Evolutionary conservation across 2,113 vertebrate genomes (phyloP), one percentile per base, ranked within the genome.

Genomic region (Elephas maximus): DNA sequence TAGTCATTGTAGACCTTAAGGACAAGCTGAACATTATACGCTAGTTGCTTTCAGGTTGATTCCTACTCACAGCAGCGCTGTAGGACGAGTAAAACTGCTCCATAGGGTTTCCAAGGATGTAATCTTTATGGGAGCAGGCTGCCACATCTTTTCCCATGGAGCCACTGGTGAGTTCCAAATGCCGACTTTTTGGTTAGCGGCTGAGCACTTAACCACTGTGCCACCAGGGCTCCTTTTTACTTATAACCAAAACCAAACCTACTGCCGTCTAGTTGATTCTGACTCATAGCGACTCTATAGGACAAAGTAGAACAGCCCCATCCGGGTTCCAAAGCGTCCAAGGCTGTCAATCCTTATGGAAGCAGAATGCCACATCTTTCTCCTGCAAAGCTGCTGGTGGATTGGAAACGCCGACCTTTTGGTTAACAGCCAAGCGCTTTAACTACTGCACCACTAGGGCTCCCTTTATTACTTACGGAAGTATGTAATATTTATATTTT

Each of bases 401-500:
- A 8, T 33, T 69, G 3, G 15, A 69, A 69, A 28, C 12, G 23
- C 53, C 53, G 15, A 17, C 12, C 53, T 57, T 57, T 57, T 57
- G 53, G 53, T 57, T 57, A 57, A 57, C 53, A 17, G 53, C 15
- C 53, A 57, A 17, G 53, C 15, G 11, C 12, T 57, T 33, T 12
- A 33, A 30, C 28, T 14, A 14, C 28, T 69, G 65, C 9, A 69
- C 65, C 15, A 33, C 30, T 30, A 30, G 12, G 28, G 11, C 12
- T 69, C 9, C 65, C 53, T 57, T 69, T 33, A 65, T 6, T 33
- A 26, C 57, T n/a, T 53, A 28, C 88, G 33, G 63, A 79, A 86
- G 30, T 91, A 94, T 28, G 23, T 94, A 80, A 51, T 67, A 51
- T 3, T 87, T 90, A 88, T 85, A 62, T 79, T 10, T 80, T 51